phyloP scores from a whole-genome alignment of 2,113 vertebrate genomes.

The Pedionomus torquatus region DNA sequence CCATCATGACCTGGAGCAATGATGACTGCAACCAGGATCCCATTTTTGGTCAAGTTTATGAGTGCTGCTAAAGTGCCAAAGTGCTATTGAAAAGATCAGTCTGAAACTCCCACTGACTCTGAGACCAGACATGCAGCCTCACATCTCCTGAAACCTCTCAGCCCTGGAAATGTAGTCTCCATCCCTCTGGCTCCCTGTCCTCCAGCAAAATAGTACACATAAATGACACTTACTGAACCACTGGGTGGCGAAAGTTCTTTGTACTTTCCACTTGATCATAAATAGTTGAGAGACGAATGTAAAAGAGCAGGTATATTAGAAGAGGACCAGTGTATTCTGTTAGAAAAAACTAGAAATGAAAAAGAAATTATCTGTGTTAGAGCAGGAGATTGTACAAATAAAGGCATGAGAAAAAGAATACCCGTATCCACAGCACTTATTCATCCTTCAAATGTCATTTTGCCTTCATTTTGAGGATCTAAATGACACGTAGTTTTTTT shows the following conservation, averaged over 20 bases:
- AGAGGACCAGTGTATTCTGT: slow-evolving; percentile 80
- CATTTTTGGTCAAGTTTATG: neutral
- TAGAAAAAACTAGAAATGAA: slow-evolving; percentile 78
- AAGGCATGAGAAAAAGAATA: neutral
- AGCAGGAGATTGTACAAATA: neutral
- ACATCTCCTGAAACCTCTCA: neutral
- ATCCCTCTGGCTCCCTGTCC: neutral
- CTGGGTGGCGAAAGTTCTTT: slow-evolving; percentile 71
- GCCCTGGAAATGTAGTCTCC: neutral
- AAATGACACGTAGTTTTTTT: neutral
- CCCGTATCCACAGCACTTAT: neutral
- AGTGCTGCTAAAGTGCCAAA: neutral
- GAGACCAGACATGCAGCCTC: neutral
- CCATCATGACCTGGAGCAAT: neutral
- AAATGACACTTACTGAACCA: slow-evolving; percentile 80
- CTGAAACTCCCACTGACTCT: neutral
- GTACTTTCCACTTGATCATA: slow-evolving; percentile 72
- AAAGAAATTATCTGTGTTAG: slow-evolving; percentile 5
- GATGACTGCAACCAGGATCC: neutral
- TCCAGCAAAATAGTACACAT: neutral
- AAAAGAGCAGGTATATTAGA: slow-evolving; percentile 82
- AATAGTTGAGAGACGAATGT: slow-evolving; percentile 75
- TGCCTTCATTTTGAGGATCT: neutral
- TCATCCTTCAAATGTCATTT: neutral
- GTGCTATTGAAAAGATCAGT: rapidly evolving